phyloP scores from a whole-genome alignment of 2,888 invertebrate genomes.

The Clepsis dumicolana region DNA sequence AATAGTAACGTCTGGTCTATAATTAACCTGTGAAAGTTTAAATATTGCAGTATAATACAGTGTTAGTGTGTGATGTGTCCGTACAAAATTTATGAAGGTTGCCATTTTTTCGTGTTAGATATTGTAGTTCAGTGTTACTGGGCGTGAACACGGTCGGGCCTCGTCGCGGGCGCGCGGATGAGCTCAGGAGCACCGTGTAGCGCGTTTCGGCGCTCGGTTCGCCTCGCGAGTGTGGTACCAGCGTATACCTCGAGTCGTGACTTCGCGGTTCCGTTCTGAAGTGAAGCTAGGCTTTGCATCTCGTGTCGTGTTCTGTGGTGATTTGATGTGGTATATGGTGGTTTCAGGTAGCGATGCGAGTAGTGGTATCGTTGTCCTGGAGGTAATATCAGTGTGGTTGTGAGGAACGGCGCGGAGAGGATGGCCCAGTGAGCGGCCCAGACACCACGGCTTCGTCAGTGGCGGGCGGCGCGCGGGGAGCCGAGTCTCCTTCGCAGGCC shows the following conservation, averaged over 20 bases:
- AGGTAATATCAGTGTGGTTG: slow-evolving; percentile 86
- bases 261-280: slow-evolving; percentile 31
- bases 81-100: slow-evolving; percentile 79
- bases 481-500: slow-evolving; percentile 85
- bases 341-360: slow-evolving; percentile 81
- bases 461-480: slow-evolving; percentile 85
- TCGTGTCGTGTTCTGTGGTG: slow-evolving; percentile 18
- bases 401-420: slow-evolving; percentile 84
- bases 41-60: slow-evolving; percentile 83
- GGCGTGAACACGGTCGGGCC: slow-evolving; percentile 69
- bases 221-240: slow-evolving; percentile 46
- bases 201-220: slow-evolving; percentile 46
- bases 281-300: slow-evolving; percentile 14
- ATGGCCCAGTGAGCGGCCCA: slow-evolving; percentile 85
- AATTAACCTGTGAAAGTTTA: slow-evolving; percentile 85
- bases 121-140: slow-evolving; percentile 74
- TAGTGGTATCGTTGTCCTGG: slow-evolving; percentile 81
- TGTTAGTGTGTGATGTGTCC: slow-evolving; percentile 74
- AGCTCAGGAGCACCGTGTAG: slow-evolving; percentile 52
- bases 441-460: slow-evolving; percentile 85
- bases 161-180: slow-evolving; percentile 53
- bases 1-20: slow-evolving; percentile 85
- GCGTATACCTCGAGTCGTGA: slow-evolving; percentile 12
- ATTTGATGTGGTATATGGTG: slow-evolving; percentile 59
- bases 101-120: slow-evolving; percentile 83